Evolutionary conservation across 53 echinoderm and acorn worm genomes (phyloP).

Genomic region (Glandiceps talaboti): DNA sequence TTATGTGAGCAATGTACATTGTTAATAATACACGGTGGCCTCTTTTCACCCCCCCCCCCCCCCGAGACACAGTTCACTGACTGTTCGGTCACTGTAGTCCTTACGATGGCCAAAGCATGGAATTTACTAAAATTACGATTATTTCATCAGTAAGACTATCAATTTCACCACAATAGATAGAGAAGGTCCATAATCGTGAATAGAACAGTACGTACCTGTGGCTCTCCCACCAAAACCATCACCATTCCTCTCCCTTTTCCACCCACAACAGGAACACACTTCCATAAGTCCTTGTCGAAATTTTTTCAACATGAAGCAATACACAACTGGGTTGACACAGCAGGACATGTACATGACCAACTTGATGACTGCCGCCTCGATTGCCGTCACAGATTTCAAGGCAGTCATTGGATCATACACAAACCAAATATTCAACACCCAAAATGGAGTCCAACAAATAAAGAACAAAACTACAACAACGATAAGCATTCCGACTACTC

Average conservation of each 20-base stretch:
- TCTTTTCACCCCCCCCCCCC: too few species aligned
- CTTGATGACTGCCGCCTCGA: slow-evolving; percentile 22
- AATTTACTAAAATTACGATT: too few species aligned
- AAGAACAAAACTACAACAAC: slow-evolving; percentile 80
- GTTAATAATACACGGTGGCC: too few species aligned
- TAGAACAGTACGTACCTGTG: background rate
- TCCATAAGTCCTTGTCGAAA: slow-evolving; percentile 89
- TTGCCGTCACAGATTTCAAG: background rate
- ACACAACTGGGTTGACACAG: slow-evolving; percentile 88
- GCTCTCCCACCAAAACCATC: background rate
- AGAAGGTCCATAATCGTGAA: too few species aligned
- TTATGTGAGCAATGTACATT: too few species aligned
- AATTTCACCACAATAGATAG: too few species aligned
- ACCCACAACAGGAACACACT: slow-evolving; percentile 50
- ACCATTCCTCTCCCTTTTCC: background rate
- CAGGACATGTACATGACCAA: slow-evolving; percentile 72
- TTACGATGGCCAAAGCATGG: too few species aligned
- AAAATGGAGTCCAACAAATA: slow-evolving; percentile 79
- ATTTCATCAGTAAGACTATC: too few species aligned
- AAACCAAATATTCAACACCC: slow-evolving; percentile 74
- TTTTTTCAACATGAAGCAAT: slow-evolving; percentile 93
- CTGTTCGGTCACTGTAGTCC: too few species aligned
- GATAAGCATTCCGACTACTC: slow-evolving; percentile 83
- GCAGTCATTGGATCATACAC: slow-evolving; percentile 28
- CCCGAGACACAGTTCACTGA: too few species aligned